These are phyloP conservation scores for Pangasius djambal DNA, from an alignment of 2,797 vertebrate genomes.

Conservation along the genomic window DNA sequence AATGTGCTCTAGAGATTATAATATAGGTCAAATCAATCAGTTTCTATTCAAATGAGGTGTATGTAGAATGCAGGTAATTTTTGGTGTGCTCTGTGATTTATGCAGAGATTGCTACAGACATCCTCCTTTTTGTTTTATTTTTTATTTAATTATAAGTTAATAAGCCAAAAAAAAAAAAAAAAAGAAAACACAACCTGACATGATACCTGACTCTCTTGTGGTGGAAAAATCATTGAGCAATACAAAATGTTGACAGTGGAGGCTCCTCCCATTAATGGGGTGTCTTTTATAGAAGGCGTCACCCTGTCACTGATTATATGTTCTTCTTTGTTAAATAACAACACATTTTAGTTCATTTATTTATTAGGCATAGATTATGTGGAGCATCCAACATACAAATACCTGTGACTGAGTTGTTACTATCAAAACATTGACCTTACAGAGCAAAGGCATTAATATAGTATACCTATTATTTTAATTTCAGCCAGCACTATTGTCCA, in stretches of 20 bases:
- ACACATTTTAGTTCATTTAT: neutral
- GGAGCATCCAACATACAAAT: neutral
- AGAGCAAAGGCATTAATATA: neutral
- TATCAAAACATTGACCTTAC: neutral
- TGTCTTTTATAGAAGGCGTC: neutral
- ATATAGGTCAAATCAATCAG: neutral
- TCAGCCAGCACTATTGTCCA: neutral
- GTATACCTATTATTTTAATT: neutral
- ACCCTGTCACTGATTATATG: neutral
- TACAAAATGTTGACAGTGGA: neutral
- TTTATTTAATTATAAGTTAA: neutral
- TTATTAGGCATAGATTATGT: neutral
- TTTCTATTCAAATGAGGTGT: neutral
- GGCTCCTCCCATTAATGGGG: neutral
- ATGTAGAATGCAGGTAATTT: neutral
- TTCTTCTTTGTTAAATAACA: neutral
- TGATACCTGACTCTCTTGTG: neutral
- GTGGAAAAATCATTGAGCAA: neutral
- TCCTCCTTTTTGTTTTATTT: neutral
- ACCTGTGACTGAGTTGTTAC: neutral
- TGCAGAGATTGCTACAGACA: neutral
- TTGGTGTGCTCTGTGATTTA: neutral
- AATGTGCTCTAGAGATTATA: neutral
- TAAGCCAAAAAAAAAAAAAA: neutral
- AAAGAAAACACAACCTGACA: neutral